These are phyloP conservation scores for Butorides virescens DNA, from an alignment of 2,113 vertebrate species.

Conservation along the genomic window DNA sequence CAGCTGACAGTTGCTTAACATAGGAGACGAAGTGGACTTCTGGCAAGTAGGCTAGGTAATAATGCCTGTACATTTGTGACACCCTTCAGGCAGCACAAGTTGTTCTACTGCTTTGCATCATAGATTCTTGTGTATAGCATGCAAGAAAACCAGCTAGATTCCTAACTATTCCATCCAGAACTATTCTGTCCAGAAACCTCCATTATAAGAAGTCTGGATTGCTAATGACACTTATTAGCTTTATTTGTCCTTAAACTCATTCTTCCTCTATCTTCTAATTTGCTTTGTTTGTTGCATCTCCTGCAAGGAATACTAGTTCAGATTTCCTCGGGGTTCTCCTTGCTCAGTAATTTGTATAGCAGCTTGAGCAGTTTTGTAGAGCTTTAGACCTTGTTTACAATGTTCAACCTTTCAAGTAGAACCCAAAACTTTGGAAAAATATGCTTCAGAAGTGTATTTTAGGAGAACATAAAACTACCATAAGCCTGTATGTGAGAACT, in stretches of 20 bases:
- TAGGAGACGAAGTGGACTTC: neutral
- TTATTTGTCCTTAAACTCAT: neutral
- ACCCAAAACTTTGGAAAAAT: neutral
- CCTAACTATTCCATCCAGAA: neutral
- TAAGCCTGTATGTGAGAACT: neutral
- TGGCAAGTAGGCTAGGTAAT: neutral
- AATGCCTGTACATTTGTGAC: neutral
- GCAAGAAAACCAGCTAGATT: neutral
- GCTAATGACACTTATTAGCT: neutral
- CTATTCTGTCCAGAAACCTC: neutral
- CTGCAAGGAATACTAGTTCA: neutral
- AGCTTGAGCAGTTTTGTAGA: neutral
- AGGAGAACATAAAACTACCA: neutral
- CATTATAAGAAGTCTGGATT: neutral
- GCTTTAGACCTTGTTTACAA: neutral
- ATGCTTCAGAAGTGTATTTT: neutral
- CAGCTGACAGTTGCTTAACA: neutral
- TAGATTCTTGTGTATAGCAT: neutral
- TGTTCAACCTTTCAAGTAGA: neutral
- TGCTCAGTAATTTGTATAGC: neutral
- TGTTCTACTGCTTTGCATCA: neutral
- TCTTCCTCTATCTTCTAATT: neutral
- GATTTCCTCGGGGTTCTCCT: neutral
- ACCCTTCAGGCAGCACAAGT: neutral
- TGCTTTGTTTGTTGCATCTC: neutral